Evolutionary conservation across 2,113 vertebrate species (phyloP), one percentile per base, ranked within the genome.

Genomic region (Podiceps cristatus): DNA sequence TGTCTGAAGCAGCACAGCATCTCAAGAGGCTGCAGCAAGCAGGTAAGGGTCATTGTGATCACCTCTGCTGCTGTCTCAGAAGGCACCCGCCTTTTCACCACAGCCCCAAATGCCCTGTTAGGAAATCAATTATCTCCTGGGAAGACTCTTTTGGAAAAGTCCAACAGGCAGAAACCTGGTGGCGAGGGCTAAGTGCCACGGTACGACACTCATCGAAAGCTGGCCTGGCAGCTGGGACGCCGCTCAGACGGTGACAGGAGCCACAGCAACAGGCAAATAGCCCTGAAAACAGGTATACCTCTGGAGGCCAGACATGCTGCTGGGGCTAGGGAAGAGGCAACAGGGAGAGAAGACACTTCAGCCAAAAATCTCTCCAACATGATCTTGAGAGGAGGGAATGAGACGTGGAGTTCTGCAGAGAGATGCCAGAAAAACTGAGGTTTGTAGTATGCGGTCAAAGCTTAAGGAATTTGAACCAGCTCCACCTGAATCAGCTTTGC

Each of bases 131-230:
- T 53, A 4, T n/a, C 3, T 52, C 12, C 49, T 42, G 9, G 42
- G 18, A 74, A 74, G n/a, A 40, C 7, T 89, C 10, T 23, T 58
- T 58, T 33, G 50, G 33, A 76, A 52, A 63, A 75, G 13, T 59
- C 23, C 37, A 85, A 53, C 12, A n/a, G 40, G 12, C 71, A 88
- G 49, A 71, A 44, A 50, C 11, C 9, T 52, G 12, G 10, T 4
- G 3, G 6, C 40, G 42, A 27, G 45, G 50, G 4, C 37, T 37
- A 56, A 33, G 28, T 17, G 28, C 10, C 3, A 1, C 1, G 1
- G 15, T 55, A 62, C 13, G 14, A 47, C 4, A 42, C 22, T 27
- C n/a, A 42, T 19, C 1, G 3, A 83, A 62, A 27, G 12, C 14
- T 77, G 40, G 9, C 29, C 58, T 86, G 18, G 29, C 25, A 76